These are phyloP conservation scores for Lota lota DNA, from an alignment of 2,113 vertebrate genomes.

Conservation along the genomic window DNA sequence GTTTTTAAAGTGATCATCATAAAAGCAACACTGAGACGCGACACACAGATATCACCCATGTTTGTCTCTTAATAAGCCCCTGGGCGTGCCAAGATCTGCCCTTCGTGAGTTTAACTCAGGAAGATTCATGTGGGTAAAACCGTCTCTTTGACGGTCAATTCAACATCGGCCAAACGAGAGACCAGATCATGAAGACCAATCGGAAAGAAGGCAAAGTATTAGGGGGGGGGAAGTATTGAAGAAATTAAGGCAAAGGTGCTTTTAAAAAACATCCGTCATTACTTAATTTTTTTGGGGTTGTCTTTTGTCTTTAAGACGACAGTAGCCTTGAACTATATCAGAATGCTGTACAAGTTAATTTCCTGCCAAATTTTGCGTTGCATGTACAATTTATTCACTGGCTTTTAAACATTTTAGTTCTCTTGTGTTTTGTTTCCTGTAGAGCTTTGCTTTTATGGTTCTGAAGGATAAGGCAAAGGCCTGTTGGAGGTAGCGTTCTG, in stretches of 20 bases:
- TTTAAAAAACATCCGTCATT: neutral
- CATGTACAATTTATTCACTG: slow-evolving; percentile 49
- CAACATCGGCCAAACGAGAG: slow-evolving; percentile 35
- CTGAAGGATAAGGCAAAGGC: slow-evolving; percentile 6
- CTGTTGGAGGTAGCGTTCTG: slow-evolving; percentile 5
- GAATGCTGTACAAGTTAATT: slow-evolving; percentile 41
- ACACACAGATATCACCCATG: slow-evolving; percentile 51
- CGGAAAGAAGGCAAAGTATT: no score
- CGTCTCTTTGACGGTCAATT: slow-evolving; percentile 7
- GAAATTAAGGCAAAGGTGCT: slow-evolving; percentile 46
- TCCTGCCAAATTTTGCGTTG: slow-evolving; percentile 57
- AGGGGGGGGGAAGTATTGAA: slow-evolving; percentile 20
- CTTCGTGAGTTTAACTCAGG: slow-evolving; percentile 27
- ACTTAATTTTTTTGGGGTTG: slow-evolving; percentile 8
- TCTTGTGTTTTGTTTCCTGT: neutral
- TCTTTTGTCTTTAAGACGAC: slow-evolving; percentile 41
- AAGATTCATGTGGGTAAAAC: slow-evolving; percentile 23
- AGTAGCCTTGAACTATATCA: slow-evolving; percentile 54
- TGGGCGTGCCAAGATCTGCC: slow-evolving; percentile 41
- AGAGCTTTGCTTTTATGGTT: neutral
- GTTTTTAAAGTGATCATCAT: slow-evolving; percentile 8
- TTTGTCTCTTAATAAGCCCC: slow-evolving; percentile 52
- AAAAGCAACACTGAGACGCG: slow-evolving; percentile 28
- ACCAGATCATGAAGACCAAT: slow-evolving; percentile 7
- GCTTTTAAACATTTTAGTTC: slow-evolving; percentile 21